These are phyloP conservation scores for Muscidifurax raptorellus DNA, from an alignment of 1,140 invertebrate species.

Conservation along the genomic window DNA sequence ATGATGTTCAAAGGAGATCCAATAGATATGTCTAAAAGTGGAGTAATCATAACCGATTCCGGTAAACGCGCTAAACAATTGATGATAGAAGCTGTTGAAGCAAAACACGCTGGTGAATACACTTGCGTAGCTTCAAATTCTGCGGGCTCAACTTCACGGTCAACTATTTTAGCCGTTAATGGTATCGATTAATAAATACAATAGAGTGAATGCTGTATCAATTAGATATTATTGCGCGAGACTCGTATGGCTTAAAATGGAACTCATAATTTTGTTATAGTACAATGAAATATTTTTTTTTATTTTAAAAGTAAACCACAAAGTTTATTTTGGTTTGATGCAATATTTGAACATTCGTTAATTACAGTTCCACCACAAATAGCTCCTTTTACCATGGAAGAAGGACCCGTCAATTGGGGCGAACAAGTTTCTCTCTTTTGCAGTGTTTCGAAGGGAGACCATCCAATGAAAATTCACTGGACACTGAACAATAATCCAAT, in stretches of 20 bases:
- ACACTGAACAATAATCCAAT: constrained; percentile 73
- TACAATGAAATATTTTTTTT: background rate
- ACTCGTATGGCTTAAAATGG: constrained; percentile 43
- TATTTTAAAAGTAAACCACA: background rate
- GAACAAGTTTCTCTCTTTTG: constrained; percentile 79
- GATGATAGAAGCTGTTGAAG: constrained; percentile 80
- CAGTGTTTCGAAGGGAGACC: constrained; percentile 82
- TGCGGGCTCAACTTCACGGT: constrained; percentile 79
- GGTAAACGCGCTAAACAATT: constrained; percentile 81
- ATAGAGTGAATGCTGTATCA: background rate
- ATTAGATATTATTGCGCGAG: background rate
- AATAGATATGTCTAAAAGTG: constrained; percentile 68
- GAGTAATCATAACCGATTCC: constrained; percentile 78
- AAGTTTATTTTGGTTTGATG: background rate
- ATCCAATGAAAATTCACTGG: constrained; percentile 81
- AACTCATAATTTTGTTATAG: background rate
- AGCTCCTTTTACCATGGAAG: constrained; percentile 80
- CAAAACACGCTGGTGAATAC: constrained; percentile 80
- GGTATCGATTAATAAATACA: constrained; percentile 72
- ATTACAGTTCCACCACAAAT: constrained; percentile 81
- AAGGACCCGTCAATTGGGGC: constrained; percentile 80
- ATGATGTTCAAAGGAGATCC: constrained; percentile 79
- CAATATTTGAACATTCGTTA: constrained; percentile 9
- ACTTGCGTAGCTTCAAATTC: constrained; percentile 81
- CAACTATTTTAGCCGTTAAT: constrained; percentile 79